Evolutionary conservation across 2,113 vertebrate species (phyloP).

Genomic region (Pygoscelis antarcticus): DNA sequence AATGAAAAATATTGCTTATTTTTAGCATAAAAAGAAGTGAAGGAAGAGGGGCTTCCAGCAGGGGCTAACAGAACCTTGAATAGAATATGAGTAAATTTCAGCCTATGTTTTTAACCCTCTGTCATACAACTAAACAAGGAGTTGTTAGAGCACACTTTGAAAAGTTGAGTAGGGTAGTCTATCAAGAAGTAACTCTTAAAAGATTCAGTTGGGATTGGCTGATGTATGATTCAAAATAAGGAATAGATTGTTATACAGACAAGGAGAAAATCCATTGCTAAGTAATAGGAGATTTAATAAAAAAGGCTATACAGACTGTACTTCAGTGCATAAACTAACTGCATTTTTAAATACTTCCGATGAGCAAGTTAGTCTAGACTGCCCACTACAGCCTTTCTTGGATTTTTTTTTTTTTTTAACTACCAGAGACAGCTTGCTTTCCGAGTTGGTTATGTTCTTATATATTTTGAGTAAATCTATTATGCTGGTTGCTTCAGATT

Average conservation of each 20-base stretch:
- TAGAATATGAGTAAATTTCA: not conserved
- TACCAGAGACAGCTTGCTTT: not conserved
- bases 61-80: not conserved
- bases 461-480: not conserved
- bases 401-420: not conserved
- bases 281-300: not conserved
- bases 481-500: not conserved
- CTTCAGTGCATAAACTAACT: not conserved
- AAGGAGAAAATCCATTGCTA: not conserved
- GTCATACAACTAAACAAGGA: not conserved
- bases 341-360: not conserved
- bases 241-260: not conserved
- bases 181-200: not conserved
- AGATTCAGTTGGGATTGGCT: not conserved
- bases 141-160: not conserved
- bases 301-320: not conserved
- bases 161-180: not conserved
- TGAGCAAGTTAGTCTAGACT: not conserved
- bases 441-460: not conserved
- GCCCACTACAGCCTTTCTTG: not conserved
- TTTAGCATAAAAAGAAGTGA: not conserved
- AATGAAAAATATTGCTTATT: not conserved
- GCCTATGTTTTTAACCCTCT: not conserved
- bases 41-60: not conserved
- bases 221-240: not conserved